Percentiles rank a stretch among this genome's conserved stretches.
Conservation (phyloP, 2,113 vertebrate genomes). For the Triplophysa tibetana region DNA sequence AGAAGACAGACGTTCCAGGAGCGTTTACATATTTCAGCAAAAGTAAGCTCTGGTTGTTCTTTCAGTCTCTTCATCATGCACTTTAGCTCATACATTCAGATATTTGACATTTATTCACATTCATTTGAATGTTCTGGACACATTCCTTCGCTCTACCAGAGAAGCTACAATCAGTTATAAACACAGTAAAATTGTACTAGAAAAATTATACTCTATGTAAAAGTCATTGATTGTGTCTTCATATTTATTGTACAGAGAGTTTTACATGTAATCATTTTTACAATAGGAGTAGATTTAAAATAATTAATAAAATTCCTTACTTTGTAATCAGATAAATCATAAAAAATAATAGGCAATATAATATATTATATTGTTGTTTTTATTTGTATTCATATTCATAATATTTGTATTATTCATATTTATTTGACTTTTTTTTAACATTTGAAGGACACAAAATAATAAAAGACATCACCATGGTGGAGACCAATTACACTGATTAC, state of each 20-base stretch:
- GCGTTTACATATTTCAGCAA: constrained; percentile 52
- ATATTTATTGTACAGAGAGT: not conserved
- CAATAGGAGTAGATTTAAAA: not conserved
- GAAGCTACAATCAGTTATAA: not conserved
- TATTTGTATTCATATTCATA: no score
- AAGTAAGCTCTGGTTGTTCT: constrained; percentile 36
- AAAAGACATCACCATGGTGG: constrained; percentile 55
- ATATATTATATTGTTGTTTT: no score
- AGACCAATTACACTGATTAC: constrained; percentile 57
- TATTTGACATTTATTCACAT: not conserved
- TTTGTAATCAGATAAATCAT: no score
- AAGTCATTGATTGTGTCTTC: not conserved
- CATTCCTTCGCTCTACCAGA: not conserved
- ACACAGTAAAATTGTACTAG: not conserved
- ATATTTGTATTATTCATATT: not conserved
- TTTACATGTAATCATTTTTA: no score
- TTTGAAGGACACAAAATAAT: constrained; percentile 41
- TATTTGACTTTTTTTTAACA: not conserved
- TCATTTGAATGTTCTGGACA: not conserved
- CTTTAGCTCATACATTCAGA: not conserved
- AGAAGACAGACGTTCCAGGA: constrained; percentile 50
- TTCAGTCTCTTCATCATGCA: not conserved
- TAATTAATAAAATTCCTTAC: no score
- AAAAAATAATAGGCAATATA: no score
- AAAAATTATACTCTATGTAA: not conserved